Evolutionary conservation across 2,888 invertebrate genomes (phyloP).

Genomic region (Cabera pusaria): DNA sequence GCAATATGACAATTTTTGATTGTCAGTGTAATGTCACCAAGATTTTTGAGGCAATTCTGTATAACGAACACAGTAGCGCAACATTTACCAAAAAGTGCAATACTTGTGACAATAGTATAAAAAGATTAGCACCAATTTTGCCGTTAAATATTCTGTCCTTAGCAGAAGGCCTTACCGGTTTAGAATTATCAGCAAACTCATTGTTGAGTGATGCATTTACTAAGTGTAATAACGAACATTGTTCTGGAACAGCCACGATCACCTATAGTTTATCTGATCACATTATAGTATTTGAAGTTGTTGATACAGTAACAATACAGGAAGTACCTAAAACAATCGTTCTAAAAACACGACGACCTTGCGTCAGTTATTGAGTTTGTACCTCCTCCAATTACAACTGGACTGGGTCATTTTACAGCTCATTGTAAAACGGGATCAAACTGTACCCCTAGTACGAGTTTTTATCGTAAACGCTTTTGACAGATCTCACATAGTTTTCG

Average conservation of each 20-base stretch:
- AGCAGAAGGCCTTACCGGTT: background rate
- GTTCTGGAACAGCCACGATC: background rate
- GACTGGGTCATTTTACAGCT: background rate
- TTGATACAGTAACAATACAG: background rate
- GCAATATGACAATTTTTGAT: too few species aligned
- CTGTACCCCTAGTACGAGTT: too few species aligned
- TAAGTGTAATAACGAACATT: background rate
- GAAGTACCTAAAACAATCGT: background rate
- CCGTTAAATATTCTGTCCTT: too few species aligned
- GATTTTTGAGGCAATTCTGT: too few species aligned
- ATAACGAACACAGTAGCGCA: too few species aligned
- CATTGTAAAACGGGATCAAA: conserved; percentile 1
- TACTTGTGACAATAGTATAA: too few species aligned
- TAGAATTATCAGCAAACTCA: conserved; percentile 1
- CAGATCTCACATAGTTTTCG: too few species aligned
- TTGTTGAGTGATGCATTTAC: background rate
- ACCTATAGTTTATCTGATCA: background rate
- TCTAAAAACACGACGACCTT: background rate
- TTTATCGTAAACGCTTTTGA: too few species aligned
- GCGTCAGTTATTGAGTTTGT: background rate
- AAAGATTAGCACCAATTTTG: too few species aligned
- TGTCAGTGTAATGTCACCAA: too few species aligned
- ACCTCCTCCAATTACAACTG: background rate
- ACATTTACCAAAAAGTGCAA: too few species aligned
- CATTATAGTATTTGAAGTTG: background rate